Conservation (phyloP, 1,140 invertebrate species). For the Magallana angulata region DNA sequence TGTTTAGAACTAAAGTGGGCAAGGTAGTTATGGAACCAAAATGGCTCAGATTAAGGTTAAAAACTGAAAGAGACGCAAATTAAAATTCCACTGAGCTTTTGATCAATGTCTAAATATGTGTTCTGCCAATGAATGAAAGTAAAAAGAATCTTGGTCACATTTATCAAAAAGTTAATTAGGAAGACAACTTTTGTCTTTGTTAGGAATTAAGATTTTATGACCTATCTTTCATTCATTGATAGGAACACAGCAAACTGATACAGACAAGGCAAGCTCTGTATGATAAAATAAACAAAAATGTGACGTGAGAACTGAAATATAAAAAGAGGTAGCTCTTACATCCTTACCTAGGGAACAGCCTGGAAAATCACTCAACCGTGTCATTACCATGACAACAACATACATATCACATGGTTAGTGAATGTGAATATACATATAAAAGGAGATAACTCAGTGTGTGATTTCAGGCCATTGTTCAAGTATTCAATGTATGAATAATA, state of each 20-base stretch:
- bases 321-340: constrained; percentile 38
- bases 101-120: not conserved
- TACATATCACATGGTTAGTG: constrained; percentile 52
- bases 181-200: not conserved
- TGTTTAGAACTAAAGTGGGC: not conserved
- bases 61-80: constrained; percentile 25
- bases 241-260: constrained; percentile 4
- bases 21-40: constrained; percentile 2
- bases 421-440: constrained; percentile 39
- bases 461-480: no score
- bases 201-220: not conserved
- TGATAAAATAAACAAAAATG: constrained; percentile 2
- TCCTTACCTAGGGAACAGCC: constrained; percentile 49
- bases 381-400: constrained; percentile 18
- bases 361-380: constrained; percentile 40
- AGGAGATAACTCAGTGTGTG: no score
- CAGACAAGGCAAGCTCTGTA: constrained; percentile 21
- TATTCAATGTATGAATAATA: no score
- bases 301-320: constrained; percentile 36
- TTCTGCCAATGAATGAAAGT: not conserved
- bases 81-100: not conserved
- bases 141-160: no score
- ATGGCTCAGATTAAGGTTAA: not conserved
- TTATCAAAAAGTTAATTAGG: no score
- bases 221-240: not conserved